Conservation (phyloP, 92 coral and sea anemone genomes). For the Anthopleura xanthogrammica region DNA sequence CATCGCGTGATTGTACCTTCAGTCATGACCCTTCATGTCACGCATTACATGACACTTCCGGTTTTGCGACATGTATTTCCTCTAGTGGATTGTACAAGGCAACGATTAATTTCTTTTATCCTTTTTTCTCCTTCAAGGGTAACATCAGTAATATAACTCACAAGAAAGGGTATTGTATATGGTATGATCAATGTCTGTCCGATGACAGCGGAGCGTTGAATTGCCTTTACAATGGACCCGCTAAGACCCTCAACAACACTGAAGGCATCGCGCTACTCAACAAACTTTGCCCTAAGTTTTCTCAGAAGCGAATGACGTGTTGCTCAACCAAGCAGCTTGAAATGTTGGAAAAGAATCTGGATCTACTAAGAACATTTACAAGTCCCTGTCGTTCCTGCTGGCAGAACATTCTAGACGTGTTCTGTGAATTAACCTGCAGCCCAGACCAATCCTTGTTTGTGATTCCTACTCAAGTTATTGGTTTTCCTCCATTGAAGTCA, state of each 20-base stretch:
- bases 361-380: conserved; percentile 48
- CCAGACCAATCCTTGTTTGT: conserved; percentile 77
- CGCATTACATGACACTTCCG: too few relatives aligned
- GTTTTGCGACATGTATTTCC: too few relatives aligned
- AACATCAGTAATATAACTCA: conserved; percentile 12
- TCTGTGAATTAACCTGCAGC: conserved; percentile 71
- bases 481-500: background rate
- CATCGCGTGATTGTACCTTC: too few relatives aligned
- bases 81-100: too few relatives aligned
- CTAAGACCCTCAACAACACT: conserved; percentile 55
- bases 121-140: background rate
- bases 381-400: conserved; percentile 84
- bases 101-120: background rate
- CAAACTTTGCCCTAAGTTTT: conserved; percentile 66
- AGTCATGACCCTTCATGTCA: too few relatives aligned
- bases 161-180: conserved; percentile 82
- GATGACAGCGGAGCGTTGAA: conserved; percentile 36
- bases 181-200: conserved; percentile 78
- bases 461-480: conserved; percentile 19
- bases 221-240: conserved; percentile 86
- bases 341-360: conserved; percentile 38
- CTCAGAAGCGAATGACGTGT: conserved; percentile 54
- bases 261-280: conserved; percentile 45
- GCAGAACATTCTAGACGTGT: conserved; percentile 80
- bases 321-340: conserved; percentile 59